Conservation (phyloP, 2,797 vertebrate species). For the Ambastaia sidthimunki region DNA sequence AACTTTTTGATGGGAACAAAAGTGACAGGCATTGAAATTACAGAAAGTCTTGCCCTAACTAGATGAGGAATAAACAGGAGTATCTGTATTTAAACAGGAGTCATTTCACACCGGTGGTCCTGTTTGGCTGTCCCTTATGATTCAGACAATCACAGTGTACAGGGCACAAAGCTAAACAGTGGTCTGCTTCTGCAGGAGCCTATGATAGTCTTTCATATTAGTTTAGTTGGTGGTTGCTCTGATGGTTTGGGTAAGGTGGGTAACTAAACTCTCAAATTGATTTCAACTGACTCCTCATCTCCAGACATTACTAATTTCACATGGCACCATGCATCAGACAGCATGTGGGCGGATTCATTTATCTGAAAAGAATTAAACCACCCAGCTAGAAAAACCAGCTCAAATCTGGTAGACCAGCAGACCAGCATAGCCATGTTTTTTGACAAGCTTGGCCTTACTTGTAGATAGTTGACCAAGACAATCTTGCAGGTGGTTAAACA, state of each 20-base stretch:
- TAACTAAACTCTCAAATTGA: slow-evolving; percentile 61
- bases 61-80: slow-evolving; percentile 38
- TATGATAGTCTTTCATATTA: slow-evolving; percentile 44
- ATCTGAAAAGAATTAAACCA: slow-evolving; percentile 33
- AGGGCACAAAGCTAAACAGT: slow-evolving; percentile 63
- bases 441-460: no score
- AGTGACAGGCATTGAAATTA: slow-evolving; percentile 18
- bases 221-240: slow-evolving; percentile 55
- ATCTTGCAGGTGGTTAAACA: no score
- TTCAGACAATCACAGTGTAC: slow-evolving; percentile 64
- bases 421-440: no score
- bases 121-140: slow-evolving; percentile 51
- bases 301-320: slow-evolving; percentile 62
- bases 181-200: slow-evolving; percentile 57
- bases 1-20: slow-evolving; percentile 19
- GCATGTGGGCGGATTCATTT: slow-evolving; percentile 54
- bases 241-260: slow-evolving; percentile 49
- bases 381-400: slow-evolving; percentile 11
- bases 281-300: slow-evolving; percentile 65
- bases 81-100: slow-evolving; percentile 43
- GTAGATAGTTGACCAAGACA: no score
- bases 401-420: not conserved
- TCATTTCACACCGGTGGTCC: slow-evolving; percentile 61
- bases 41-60: not conserved
- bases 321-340: slow-evolving; percentile 57